A percentile compares a stretch with the other conserved stretches of the same genome.
Conservation (phyloP, 2,797 vertebrate genomes). For the Pampus argenteus region DNA sequence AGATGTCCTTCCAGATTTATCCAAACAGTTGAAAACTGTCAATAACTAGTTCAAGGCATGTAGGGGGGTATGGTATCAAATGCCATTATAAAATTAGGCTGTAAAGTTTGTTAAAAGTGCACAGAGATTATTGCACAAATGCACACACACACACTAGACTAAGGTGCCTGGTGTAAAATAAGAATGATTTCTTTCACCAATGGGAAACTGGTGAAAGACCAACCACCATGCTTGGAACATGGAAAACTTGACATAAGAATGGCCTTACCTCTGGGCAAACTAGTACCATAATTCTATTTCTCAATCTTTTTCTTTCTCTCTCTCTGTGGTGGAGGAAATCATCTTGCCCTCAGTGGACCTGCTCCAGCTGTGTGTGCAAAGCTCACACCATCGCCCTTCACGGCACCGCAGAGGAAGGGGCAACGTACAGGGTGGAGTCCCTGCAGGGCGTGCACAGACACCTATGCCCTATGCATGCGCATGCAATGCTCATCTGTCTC, state of each 20-base stretch:
- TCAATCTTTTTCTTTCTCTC: slow-evolving; percentile 2
- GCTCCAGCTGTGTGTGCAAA: slow-evolving; percentile 5
- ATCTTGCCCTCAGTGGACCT: slow-evolving; percentile 33
- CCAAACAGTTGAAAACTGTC: slow-evolving; percentile 47
- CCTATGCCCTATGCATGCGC: slow-evolving; percentile 10
- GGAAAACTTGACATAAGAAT: slow-evolving; percentile 30
- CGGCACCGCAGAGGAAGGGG: slow-evolving; percentile 41
- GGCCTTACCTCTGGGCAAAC: slow-evolving; percentile 31
- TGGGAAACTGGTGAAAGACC: too few species aligned
- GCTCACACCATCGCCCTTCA: slow-evolving; percentile 39
- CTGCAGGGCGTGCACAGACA: slow-evolving; percentile 23
- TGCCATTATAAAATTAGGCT: slow-evolving; percentile 17
- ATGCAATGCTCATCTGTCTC: slow-evolving; percentile 14
- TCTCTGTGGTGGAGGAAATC: slow-evolving; percentile 43
- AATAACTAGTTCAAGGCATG: not conserved
- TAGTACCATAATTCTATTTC: slow-evolving; percentile 17
- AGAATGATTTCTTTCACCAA: not conserved
- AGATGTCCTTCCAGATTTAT: slow-evolving; percentile 49
- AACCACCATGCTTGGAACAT: not conserved
- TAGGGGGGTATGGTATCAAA: slow-evolving; percentile 18
- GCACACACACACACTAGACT: slow-evolving; percentile 3
- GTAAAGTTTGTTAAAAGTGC: slow-evolving; percentile 8
- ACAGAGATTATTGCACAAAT: slow-evolving; percentile 13
- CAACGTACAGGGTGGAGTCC: slow-evolving; percentile 22
- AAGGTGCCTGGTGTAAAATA: slow-evolving; percentile 16